A percentile compares a stretch with the other conserved stretches of the same genome.
Conservation (phyloP, 35 echinoderm and acorn worm species). For the Antedon bifida region DNA sequence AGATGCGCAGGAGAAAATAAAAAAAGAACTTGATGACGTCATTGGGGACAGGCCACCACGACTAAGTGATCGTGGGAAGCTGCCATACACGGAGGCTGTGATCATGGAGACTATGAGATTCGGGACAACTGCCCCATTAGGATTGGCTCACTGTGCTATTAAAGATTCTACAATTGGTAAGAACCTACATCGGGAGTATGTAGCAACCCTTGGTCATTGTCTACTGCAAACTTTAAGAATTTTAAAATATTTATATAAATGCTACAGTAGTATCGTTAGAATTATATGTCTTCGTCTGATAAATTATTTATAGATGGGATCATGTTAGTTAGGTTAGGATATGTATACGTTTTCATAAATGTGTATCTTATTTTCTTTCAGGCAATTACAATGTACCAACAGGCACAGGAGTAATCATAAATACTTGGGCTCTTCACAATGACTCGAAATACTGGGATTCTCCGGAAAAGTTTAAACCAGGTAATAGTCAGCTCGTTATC, state of each 20-base stretch:
- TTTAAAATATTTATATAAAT: too few relatives aligned
- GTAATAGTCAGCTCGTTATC: neutral
- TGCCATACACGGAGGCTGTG: slow-evolving; percentile 7
- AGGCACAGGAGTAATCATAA: slow-evolving; percentile 12
- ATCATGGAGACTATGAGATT: slow-evolving; percentile 13
- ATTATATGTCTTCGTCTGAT: too few relatives aligned
- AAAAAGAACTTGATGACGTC: slow-evolving; percentile 1
- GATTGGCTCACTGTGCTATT: neutral
- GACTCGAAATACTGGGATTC: slow-evolving; percentile 18
- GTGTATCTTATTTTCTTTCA: neutral
- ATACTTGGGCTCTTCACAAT: slow-evolving; percentile 13
- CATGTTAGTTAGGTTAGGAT: too few relatives aligned
- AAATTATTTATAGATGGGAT: too few relatives aligned
- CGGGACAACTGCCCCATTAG: neutral
- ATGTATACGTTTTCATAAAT: too few relatives aligned
- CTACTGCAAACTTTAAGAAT: too few relatives aligned
- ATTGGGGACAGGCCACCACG: neutral
- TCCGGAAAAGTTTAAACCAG: slow-evolving; percentile 24
- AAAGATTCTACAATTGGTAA: slow-evolving; percentile 1
- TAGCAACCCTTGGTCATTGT: too few relatives aligned
- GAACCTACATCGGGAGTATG: neutral
- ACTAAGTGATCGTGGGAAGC: neutral
- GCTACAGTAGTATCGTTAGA: too few relatives aligned
- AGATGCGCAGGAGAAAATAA: neutral
- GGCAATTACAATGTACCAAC: slow-evolving; percentile 12